A percentile compares a stretch with the other conserved stretches of the same genome.
Conservation (phyloP, 2,888 invertebrate genomes). For the Chalcis sispes region DNA sequence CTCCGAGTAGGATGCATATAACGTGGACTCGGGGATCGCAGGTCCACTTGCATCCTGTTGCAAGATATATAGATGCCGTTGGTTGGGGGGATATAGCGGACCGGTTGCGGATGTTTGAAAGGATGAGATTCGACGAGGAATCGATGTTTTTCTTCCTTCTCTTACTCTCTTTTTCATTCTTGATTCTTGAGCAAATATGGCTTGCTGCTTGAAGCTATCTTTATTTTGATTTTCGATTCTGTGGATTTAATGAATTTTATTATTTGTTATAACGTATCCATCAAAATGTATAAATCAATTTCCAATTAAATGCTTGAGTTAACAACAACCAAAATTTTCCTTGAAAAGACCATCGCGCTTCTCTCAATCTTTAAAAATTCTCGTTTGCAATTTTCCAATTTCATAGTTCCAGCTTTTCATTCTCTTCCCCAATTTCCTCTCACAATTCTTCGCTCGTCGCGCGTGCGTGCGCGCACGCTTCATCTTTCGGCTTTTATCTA, state of each 20-base stretch:
- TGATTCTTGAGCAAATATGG: background rate
- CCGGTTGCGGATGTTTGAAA: too few species aligned
- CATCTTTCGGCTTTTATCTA: too few species aligned
- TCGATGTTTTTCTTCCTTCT: background rate
- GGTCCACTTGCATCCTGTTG: conserved; percentile 49
- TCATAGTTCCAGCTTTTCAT: too few species aligned
- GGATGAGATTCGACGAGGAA: background rate
- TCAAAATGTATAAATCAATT: too few species aligned
- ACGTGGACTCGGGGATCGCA: background rate
- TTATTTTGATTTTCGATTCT: background rate
- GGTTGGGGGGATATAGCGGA: background rate
- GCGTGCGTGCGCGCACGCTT: too few species aligned
- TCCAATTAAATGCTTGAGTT: too few species aligned
- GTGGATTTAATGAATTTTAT: conserved; percentile 3
- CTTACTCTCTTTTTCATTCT: background rate
- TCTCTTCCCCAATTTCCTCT: too few species aligned
- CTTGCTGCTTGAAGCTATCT: background rate
- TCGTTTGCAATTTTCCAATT: too few species aligned
- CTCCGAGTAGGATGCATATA: background rate
- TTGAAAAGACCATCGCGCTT: too few species aligned
- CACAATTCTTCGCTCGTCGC: background rate
- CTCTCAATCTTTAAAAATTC: too few species aligned
- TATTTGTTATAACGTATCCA: too few species aligned
- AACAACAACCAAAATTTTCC: too few species aligned
- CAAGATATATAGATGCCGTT: background rate